phyloP scores from a whole-genome alignment of 1,140 invertebrate genomes.

The Camponotus vicinus region DNA sequence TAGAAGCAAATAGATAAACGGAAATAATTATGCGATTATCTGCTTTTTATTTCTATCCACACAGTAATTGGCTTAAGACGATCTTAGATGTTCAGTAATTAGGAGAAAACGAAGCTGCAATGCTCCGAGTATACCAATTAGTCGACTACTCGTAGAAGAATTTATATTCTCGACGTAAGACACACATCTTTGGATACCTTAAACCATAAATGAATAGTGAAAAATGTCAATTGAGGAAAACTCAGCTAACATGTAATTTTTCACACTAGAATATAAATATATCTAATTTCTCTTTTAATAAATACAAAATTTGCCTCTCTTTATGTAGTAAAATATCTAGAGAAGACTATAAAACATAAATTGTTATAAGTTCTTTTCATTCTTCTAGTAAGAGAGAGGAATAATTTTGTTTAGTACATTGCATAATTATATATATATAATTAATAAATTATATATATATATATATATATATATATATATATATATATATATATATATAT shows the following conservation, averaged over 20 bases:
- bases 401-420: slow-evolving; percentile 11
- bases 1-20: neutral
- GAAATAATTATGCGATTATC: neutral
- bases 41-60: slow-evolving; percentile 44
- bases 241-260: neutral
- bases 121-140: slow-evolving; percentile 54
- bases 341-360: neutral
- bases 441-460: too few species aligned
- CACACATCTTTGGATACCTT: slow-evolving; percentile 25
- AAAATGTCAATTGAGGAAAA: neutral
- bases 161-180: slow-evolving; percentile 46
- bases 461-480: too few species aligned
- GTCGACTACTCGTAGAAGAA: slow-evolving; percentile 52
- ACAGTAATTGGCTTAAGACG: slow-evolving; percentile 47
- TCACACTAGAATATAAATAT: neutral
- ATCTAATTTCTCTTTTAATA: slow-evolving; percentile 13
- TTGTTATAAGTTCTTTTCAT: neutral
- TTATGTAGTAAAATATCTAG: neutral
- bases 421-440: neutral
- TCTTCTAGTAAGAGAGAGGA: too few species aligned
- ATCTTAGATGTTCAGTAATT: slow-evolving; percentile 57
- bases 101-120: slow-evolving; percentile 50
- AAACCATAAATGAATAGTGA: neutral
- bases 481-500: too few species aligned
- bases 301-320: neutral